Percentiles rank a stretch among this genome's conserved stretches.
Conservation (phyloP, 2,797 vertebrate species). For the Valencia hispanica region DNA sequence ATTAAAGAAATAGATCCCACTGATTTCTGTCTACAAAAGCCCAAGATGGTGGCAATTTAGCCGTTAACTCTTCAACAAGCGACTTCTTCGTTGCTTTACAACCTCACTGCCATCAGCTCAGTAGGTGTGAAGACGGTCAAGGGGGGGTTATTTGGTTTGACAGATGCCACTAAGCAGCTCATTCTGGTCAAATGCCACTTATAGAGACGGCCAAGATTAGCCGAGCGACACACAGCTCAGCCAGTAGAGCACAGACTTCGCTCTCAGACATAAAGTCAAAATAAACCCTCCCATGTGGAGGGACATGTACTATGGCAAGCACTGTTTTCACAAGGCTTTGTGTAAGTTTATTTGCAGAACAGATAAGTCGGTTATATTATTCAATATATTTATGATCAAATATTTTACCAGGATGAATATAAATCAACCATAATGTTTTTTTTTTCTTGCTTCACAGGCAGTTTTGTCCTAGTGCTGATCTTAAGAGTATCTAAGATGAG, state of each 20-base stretch:
- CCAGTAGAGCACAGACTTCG: neutral
- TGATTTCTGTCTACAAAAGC: conserved; percentile 31
- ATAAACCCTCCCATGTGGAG: conserved; percentile 1
- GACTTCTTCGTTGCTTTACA: conserved; percentile 9
- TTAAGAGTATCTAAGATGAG: neutral
- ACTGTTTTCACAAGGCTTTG: neutral
- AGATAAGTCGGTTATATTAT: neutral
- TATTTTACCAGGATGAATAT: neutral
- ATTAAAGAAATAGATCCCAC: conserved; percentile 31
- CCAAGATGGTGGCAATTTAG: conserved; percentile 14
- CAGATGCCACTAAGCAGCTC: conserved; percentile 64
- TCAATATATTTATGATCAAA: neutral
- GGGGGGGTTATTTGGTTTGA: conserved; percentile 34
- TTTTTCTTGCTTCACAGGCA: neutral
- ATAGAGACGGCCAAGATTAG: conserved; percentile 70
- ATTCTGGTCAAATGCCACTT: conserved; percentile 69
- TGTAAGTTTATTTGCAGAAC: neutral
- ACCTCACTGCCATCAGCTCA: conserved; percentile 10
- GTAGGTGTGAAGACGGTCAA: conserved; percentile 25
- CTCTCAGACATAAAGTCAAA: conserved; percentile 10
- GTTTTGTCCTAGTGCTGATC: neutral
- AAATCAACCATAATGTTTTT: neutral
- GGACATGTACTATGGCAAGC: neutral
- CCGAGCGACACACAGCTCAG: conserved; percentile 24
- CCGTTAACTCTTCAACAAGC: conserved; percentile 18